Conservation (phyloP, 2,888 invertebrate species). For the Eudasyphora cyanicolor region DNA sequence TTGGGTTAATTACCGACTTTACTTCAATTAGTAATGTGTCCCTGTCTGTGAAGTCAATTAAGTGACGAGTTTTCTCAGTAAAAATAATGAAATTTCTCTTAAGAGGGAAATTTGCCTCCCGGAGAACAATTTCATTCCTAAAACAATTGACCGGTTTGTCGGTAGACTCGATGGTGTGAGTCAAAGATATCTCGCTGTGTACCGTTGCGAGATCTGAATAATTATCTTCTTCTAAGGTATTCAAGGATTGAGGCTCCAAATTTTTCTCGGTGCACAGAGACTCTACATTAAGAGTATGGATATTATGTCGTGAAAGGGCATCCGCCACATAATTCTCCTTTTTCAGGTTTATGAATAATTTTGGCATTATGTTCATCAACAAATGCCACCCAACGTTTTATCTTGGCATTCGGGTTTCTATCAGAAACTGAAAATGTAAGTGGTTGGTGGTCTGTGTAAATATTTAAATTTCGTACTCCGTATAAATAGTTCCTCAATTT, state of each 20-base stretch:
- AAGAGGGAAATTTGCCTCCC: no score
- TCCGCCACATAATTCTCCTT: conserved; percentile 50
- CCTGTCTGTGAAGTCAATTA: no score
- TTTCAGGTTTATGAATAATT: conserved; percentile 41
- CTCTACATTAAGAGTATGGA: conserved; percentile 41
- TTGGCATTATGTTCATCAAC: conserved; percentile 31
- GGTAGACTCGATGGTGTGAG: conserved; percentile 58
- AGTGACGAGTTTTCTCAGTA: no score
- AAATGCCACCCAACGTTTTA: no score
- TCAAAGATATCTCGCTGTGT: no score
- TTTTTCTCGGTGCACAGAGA: conserved; percentile 11
- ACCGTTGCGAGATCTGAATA: not conserved
- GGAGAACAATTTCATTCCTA: not conserved
- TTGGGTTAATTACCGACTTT: not conserved
- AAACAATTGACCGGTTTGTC: conserved; percentile 41
- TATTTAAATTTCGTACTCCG: conserved; percentile 67
- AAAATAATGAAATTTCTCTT: no score
- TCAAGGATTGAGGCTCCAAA: no score
- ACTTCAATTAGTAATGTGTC: no score
- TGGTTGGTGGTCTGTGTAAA: conserved; percentile 63
- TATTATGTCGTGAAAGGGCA: conserved; percentile 45
- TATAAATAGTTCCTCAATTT: conserved; percentile 75
- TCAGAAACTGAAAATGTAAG: conserved; percentile 62
- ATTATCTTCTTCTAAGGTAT: no score
- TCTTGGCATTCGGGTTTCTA: conserved; percentile 55